Evolutionary conservation across 2,888 invertebrate genomes (phyloP).

Genomic region (Coenonympha arcania): DNA sequence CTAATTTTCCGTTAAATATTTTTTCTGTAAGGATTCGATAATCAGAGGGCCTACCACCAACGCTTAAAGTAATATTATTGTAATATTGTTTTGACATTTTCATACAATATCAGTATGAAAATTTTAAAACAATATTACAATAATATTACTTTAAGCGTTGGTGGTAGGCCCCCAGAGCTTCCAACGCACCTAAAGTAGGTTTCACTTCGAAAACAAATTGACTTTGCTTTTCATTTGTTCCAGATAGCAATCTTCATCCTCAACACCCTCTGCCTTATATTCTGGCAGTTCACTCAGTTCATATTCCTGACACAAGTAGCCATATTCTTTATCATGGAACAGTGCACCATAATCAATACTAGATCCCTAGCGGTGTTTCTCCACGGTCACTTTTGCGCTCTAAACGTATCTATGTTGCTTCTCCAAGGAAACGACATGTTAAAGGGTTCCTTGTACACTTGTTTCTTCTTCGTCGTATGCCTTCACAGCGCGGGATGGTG

Average conservation of each 20-base stretch:
- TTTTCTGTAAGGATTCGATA: too few species aligned
- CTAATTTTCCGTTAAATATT: too few species aligned
- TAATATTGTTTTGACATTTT: too few species aligned
- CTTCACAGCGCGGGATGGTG: slow-evolving; percentile 54
- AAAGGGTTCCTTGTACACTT: slow-evolving; percentile 65
- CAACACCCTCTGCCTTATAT: slow-evolving; percentile 69
- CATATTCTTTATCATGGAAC: slow-evolving; percentile 81
- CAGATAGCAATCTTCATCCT: slow-evolving; percentile 57
- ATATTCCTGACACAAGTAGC: slow-evolving; percentile 84
- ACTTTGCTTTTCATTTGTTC: slow-evolving; percentile 31
- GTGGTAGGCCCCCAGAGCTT: too few species aligned
- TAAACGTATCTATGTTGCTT: slow-evolving; percentile 55
- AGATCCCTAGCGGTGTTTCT: slow-evolving; percentile 52
- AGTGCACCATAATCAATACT: slow-evolving; percentile 67
- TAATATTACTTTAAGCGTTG: too few species aligned
- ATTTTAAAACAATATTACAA: too few species aligned
- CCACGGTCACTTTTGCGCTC: slow-evolving; percentile 60
- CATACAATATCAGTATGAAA: too few species aligned
- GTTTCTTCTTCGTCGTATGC: slow-evolving; percentile 57
- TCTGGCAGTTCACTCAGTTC: slow-evolving; percentile 90
- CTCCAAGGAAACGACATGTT: slow-evolving; percentile 67
- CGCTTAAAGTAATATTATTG: too few species aligned
- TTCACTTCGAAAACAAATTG: too few species aligned
- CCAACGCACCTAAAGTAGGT: too few species aligned
- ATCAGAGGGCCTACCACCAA: too few species aligned